phyloP scores from a whole-genome alignment of 2,113 vertebrate genomes.

The Epinephelus cyanopodus region DNA sequence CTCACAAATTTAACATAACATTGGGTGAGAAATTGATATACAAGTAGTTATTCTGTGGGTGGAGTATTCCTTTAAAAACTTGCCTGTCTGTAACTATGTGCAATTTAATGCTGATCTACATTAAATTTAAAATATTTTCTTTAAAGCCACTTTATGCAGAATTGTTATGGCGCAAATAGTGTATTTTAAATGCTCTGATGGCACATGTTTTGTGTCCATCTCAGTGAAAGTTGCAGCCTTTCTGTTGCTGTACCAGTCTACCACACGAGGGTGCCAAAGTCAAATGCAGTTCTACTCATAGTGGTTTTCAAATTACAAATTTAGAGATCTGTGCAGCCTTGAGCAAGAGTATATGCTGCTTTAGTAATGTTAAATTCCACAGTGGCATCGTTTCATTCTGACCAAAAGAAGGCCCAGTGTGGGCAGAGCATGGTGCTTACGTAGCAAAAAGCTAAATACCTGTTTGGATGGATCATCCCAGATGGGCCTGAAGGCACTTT shows the following conservation, averaged over 20 bases:
- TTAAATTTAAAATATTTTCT: too few relatives aligned
- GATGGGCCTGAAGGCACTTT: slow-evolving; percentile 83
- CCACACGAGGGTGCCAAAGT: background rate
- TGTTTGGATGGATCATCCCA: slow-evolving; percentile 83
- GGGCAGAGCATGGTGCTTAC: background rate
- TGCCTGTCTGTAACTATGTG: too few relatives aligned
- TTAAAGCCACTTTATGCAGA: too few relatives aligned
- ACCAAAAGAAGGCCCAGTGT: background rate
- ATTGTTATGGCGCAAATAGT: too few relatives aligned
- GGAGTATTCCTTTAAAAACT: too few relatives aligned
- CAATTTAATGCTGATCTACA: too few relatives aligned
- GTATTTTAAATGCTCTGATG: too few relatives aligned
- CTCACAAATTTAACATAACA: too few relatives aligned
- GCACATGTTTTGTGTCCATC: background rate
- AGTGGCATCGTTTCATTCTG: background rate
- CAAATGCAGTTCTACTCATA: too few relatives aligned
- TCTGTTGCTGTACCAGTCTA: background rate
- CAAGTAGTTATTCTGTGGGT: too few relatives aligned
- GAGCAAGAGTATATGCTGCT: background rate
- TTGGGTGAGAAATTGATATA: too few relatives aligned
- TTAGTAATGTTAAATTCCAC: background rate
- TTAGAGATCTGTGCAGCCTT: background rate
- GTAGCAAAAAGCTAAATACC: slow-evolving; percentile 54
- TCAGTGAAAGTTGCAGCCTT: background rate
- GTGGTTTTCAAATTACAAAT: background rate